Evolutionary conservation across 2,888 invertebrate species (phyloP), one percentile per base, ranked within the genome.

Genomic region (Dasypogon diadema): DNA sequence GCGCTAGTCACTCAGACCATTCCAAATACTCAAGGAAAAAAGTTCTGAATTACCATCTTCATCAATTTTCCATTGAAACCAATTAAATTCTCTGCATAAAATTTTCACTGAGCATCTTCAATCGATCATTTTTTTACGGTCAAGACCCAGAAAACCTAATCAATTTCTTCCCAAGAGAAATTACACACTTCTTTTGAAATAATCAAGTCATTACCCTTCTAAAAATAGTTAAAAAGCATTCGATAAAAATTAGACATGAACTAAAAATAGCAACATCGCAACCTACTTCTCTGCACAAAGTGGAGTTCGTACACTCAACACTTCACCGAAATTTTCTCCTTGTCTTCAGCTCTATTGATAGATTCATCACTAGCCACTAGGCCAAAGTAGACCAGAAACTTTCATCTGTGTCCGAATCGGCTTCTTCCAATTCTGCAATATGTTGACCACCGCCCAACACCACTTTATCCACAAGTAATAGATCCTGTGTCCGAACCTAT

Each of bases 191-290:
- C 42, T 37, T 37, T 37, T 22, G 22, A 65, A 46, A 48, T 65
- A 48, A 48, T 65, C 65, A 65, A 65, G 24, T 65, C 65, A 46
- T 46, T 65, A 46, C 65, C 42, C 65, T 65, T 65, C 65, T 65
- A 65, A 65, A 65, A 65, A 65, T 65, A 65, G 24, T 37, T 21
- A 34, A 18, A 63, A 37, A 10, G 34, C 30, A 5, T 30, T 8
- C 4, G 4, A 5, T 3, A 8, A 12, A 42, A 42, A 42, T 42
- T 42, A 6, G n/a, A 12, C 42, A 42, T 42, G 42, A 12, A 42
- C 21, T 26, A 18, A 65, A 65, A 65, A 65, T 65, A 65, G 65
- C 65, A 65, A 65, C 21, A 24, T 24, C 18, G 48, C 48, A 65
- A 65, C 65, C 65, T 48, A 65, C 46, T 65, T 65, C 46, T 24